These are phyloP conservation scores for Cataglyphis hispanica DNA, from an alignment of 1,140 invertebrate species.

Conservation along the genomic window DNA sequence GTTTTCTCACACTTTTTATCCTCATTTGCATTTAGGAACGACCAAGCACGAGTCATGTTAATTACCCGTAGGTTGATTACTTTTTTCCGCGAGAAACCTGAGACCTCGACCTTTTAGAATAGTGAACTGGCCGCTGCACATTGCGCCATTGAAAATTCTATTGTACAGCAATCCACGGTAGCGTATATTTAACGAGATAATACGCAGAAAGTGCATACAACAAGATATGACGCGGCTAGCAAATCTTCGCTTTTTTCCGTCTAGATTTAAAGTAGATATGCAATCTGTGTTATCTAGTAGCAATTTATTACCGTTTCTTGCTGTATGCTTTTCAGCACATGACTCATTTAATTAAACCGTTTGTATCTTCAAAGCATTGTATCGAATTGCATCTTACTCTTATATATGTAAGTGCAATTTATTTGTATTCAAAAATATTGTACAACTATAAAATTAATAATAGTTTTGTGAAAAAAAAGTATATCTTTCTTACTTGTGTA, in stretches of 20 bases:
- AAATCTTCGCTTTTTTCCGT: neutral
- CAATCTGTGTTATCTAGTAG: neutral
- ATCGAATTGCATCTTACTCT: neutral
- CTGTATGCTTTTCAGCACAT: neutral
- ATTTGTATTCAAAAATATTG: neutral
- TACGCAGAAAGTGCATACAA: slow-evolving; percentile 11
- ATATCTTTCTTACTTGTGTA: neutral
- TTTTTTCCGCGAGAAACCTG: slow-evolving; percentile 24
- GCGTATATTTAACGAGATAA: slow-evolving; percentile 47
- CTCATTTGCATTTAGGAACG: slow-evolving; percentile 33
- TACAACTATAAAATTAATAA: neutral
- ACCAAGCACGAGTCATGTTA: slow-evolving; percentile 23
- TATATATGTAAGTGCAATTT: neutral
- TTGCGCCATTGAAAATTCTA: slow-evolving; percentile 66
- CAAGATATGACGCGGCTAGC: neutral
- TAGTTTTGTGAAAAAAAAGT: neutral
- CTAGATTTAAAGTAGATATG: neutral
- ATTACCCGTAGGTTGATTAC: slow-evolving; percentile 31
- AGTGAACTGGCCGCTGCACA: neutral
- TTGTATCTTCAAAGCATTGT: neutral
- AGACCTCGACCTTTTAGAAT: slow-evolving; percentile 32
- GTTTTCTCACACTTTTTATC: slow-evolving; percentile 21
- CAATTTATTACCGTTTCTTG: slow-evolving; percentile 3
- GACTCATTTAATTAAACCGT: neutral
- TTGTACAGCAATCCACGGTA: slow-evolving; percentile 25